Percentiles rank a stretch among this genome's conserved stretches.
Conservation (phyloP, 2,113 vertebrate species). For the Reinhardtius hippoglossoides region DNA sequence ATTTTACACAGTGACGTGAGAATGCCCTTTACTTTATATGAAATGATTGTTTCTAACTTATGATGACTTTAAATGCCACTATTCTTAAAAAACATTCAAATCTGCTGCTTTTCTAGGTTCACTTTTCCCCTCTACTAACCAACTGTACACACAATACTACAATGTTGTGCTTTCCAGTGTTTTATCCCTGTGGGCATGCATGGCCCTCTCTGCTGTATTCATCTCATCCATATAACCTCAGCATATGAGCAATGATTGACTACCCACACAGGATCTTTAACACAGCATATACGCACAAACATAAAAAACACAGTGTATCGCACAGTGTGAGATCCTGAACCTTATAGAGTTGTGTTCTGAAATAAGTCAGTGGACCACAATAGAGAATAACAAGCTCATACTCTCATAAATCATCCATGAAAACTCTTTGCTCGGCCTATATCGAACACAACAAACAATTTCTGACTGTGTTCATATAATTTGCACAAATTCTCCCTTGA, state of each 20-base stretch:
- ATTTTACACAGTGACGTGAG: not conserved
- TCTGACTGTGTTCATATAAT: not conserved
- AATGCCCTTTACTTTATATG: not conserved
- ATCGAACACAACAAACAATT: not conserved
- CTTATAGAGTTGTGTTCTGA: slow-evolving; percentile 5
- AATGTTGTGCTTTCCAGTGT: slow-evolving; percentile 16
- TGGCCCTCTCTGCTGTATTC: slow-evolving; percentile 34
- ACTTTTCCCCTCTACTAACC: not conserved
- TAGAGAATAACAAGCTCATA: slow-evolving; percentile 6
- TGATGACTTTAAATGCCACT: too few relatives aligned
- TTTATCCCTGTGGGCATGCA: slow-evolving; percentile 34
- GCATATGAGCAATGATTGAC: slow-evolving; percentile 53
- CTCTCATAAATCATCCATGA: slow-evolving; percentile 4
- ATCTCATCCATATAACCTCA: slow-evolving; percentile 49
- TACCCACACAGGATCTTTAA: slow-evolving; percentile 57
- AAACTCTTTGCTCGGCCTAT: not conserved
- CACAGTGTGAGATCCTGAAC: slow-evolving; percentile 1
- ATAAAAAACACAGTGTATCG: slow-evolving; percentile 18
- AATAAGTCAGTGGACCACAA: not conserved
- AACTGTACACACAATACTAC: slow-evolving; percentile 8
- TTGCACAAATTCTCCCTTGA: not conserved
- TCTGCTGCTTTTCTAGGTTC: not conserved
- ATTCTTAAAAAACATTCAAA: too few relatives aligned
- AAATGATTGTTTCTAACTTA: not conserved
- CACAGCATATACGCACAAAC: slow-evolving; percentile 29